Evolutionary conservation across 2,797 vertebrate genomes (phyloP), one percentile per base, ranked within the genome.

Genomic region (Chiroxiphia lanceolata): DNA sequence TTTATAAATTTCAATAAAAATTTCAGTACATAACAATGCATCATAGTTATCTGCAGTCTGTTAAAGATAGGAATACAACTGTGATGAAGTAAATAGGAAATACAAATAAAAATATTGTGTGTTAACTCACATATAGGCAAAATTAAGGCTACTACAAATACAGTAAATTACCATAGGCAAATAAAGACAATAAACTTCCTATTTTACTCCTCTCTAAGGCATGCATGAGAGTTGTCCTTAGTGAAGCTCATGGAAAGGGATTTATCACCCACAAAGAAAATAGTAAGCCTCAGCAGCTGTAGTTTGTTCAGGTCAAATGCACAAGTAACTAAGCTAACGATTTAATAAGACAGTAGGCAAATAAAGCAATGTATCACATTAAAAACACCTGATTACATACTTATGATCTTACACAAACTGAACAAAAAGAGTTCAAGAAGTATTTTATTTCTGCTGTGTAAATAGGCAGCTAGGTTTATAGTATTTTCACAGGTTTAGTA

Each of bases 311-410:
- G 90, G 53, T 54, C 80, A 97, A 94, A 83, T 51, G 51, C 69
- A 93, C 69, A 93, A 89, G 79, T 94, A 95, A 87, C 65, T 40
- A 53, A 88, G 59, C 50, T 93, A 68, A 90, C 34, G 91, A 76
- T 88, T 86, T 92, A 95, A 64, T 92, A 92, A 95, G 40, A 94
- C 29, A 88, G 70, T 87, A 92, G 45, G 36, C 64, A 97, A 96
- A 97, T 92, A 96, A 97, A 97, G 94, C 85, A 92, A 80, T 68
- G 42, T 65, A 90, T 92, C 48, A 63, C 82, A 82, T 61, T 93
- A 85, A 95, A 97, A 94, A 77, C 76, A 96, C 60, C 72, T 90
- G 72, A 93, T 96, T 96, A 83, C 45, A 85, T 94, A 81, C 76
- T 94, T 96, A 93, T 33, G 64, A 69, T 95, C 83, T 87, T 92